phyloP scores from a whole-genome alignment of 2,888 invertebrate species.

The Lepetodrilus schrolli region DNA sequence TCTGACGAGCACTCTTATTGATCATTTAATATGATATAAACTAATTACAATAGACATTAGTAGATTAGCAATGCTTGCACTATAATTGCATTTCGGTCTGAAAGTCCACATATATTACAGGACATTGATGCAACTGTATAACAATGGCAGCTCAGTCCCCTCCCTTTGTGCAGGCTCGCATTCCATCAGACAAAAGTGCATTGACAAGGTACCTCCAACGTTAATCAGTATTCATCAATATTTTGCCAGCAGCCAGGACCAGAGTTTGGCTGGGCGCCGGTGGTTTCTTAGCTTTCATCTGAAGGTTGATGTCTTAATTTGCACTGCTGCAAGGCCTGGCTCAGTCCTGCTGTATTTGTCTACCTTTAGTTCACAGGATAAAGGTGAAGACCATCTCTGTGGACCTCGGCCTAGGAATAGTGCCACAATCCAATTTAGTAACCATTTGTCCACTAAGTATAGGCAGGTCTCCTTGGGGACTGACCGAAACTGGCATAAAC shows the following conservation, averaged over 20 bases:
- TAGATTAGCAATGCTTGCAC: too few relatives aligned
- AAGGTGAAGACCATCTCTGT: background rate
- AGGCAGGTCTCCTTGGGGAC: slow-evolving; percentile 13
- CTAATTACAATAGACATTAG: too few relatives aligned
- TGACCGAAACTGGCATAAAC: slow-evolving; percentile 23
- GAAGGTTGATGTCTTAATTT: background rate
- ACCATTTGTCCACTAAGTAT: slow-evolving; percentile 20
- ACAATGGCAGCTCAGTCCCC: too few relatives aligned
- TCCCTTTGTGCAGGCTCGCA: background rate
- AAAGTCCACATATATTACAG: too few relatives aligned
- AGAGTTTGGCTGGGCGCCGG: background rate
- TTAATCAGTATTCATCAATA: slow-evolving; percentile 22
- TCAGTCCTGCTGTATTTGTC: background rate
- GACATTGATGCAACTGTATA: too few relatives aligned
- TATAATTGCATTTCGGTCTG: too few relatives aligned
- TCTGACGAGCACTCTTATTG: too few relatives aligned
- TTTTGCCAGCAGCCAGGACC: background rate
- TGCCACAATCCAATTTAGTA: slow-evolving; percentile 8
- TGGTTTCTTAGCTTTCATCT: background rate
- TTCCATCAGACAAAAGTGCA: slow-evolving; percentile 2
- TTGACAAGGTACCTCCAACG: background rate
- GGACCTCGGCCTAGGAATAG: background rate
- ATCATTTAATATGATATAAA: too few relatives aligned
- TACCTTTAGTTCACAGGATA: background rate
- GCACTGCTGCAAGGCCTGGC: background rate